phyloP scores from a whole-genome alignment of 2,888 invertebrate species.

The Stictocephala bisonia region DNA sequence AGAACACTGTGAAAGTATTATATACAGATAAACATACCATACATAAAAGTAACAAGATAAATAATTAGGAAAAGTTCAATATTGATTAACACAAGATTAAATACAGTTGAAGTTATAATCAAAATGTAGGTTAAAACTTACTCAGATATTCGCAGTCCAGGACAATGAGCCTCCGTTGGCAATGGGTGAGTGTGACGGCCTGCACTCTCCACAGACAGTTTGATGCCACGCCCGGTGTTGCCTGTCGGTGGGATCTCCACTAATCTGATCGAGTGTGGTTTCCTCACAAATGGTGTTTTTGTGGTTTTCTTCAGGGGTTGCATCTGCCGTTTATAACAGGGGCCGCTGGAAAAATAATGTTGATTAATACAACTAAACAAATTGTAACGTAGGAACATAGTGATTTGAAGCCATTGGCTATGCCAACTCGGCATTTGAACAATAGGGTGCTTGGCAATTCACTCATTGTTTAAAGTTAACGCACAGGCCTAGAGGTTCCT shows the following conservation, averaged over 20 bases:
- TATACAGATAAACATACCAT: too few species aligned
- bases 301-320: conserved; percentile 70
- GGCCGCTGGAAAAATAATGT: conserved; percentile 68
- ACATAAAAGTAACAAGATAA: too few species aligned
- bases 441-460: too few species aligned
- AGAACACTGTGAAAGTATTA: too few species aligned
- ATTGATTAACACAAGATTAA: too few species aligned
- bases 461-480: too few species aligned
- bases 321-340: conserved; percentile 80
- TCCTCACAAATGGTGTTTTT: conserved; percentile 67
- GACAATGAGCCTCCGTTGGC: conserved; percentile 63
- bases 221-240: conserved; percentile 72
- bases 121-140: conserved; percentile 66
- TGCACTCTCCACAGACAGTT: conserved; percentile 71
- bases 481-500: too few species aligned
- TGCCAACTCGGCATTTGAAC: too few species aligned
- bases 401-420: too few species aligned
- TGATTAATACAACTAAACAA: conserved; percentile 35
- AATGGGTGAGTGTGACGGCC: conserved; percentile 63
- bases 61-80: too few species aligned
- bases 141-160: conserved; percentile 78
- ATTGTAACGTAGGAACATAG: not conserved
- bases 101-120: too few species aligned
- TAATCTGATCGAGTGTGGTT: conserved; percentile 85
- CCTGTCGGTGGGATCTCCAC: conserved; percentile 80